These are phyloP conservation scores for Scolopax rusticola DNA, from an alignment of 2,797 vertebrate species.

Conservation along the genomic window DNA sequence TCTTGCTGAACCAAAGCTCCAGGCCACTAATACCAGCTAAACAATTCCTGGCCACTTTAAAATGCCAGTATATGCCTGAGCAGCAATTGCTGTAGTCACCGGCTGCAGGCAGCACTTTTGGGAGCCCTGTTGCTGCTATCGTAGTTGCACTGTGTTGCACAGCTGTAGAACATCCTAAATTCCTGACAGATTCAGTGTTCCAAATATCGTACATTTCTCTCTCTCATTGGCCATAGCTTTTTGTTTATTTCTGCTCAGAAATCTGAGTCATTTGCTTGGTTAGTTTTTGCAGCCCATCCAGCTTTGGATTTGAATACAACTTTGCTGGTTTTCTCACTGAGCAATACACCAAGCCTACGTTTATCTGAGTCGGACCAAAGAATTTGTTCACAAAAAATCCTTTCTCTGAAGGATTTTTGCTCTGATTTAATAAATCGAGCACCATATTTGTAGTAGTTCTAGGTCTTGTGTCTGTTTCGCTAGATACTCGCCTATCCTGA, in stretches of 20 bases:
- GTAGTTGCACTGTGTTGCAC: not conserved
- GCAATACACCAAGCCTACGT: not conserved
- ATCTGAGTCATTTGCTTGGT: not conserved
- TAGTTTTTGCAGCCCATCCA: not conserved
- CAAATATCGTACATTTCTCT: not conserved
- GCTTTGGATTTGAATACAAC: not conserved
- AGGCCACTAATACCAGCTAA: slow-evolving; percentile 60
- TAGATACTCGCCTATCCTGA: not conserved
- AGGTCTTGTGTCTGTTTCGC: not conserved
- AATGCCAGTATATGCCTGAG: not conserved
- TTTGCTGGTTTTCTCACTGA: not conserved
- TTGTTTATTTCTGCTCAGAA: not conserved
- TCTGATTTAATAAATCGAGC: not conserved
- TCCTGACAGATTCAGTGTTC: not conserved
- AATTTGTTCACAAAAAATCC: not conserved
- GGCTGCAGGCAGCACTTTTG: not conserved
- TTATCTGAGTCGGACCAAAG: not conserved
- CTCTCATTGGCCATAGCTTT: not conserved
- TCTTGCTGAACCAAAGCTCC: slow-evolving; percentile 42
- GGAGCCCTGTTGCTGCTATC: not conserved
- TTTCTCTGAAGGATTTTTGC: not conserved
- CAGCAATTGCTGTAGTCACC: not conserved
- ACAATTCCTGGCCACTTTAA: slow-evolving; percentile 28
- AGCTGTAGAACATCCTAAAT: not conserved
- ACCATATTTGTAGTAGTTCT: not conserved